Evolutionary conservation across 2,888 invertebrate species (phyloP).

Genomic region (Eilema sororculum): DNA sequence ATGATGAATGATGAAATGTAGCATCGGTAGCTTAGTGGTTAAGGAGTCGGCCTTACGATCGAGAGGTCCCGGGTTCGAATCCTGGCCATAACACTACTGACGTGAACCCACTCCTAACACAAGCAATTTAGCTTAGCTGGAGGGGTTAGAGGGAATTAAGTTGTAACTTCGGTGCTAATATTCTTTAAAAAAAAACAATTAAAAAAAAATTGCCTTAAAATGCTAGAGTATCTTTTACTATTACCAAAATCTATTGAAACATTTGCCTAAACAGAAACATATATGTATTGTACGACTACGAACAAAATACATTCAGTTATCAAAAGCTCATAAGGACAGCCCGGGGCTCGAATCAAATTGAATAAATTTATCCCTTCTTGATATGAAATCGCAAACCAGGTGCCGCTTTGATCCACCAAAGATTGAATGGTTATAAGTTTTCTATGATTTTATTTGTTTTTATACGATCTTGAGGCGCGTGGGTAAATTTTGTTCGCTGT

Average conservation of each 20-base stretch:
- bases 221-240: neutral
- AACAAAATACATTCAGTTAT: constrained; percentile 48
- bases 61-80: too few species aligned
- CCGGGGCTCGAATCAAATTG: constrained; percentile 46
- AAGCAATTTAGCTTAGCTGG: too few species aligned
- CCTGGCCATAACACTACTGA: too few species aligned
- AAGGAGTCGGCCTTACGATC: too few species aligned
- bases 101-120: too few species aligned
- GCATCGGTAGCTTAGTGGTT: too few species aligned
- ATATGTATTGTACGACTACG: constrained; percentile 20
- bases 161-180: too few species aligned
- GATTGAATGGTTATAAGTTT: constrained; percentile 52
- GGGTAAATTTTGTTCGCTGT: constrained; percentile 3
- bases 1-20: too few species aligned
- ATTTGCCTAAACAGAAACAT: constrained; percentile 20
- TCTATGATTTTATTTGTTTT: constrained; percentile 50
- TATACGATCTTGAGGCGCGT: constrained; percentile 20
- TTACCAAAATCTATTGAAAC: neutral
- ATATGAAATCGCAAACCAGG: constrained; percentile 52
- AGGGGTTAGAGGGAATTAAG: too few species aligned
- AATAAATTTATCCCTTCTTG: constrained; percentile 54
- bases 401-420: constrained; percentile 53
- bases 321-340: constrained; percentile 47
- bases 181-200: too few species aligned
- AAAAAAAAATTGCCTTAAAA: neutral